These are phyloP conservation scores for Trisateles emortualis DNA, from an alignment of 2,888 invertebrate genomes.

Conservation along the genomic window DNA sequence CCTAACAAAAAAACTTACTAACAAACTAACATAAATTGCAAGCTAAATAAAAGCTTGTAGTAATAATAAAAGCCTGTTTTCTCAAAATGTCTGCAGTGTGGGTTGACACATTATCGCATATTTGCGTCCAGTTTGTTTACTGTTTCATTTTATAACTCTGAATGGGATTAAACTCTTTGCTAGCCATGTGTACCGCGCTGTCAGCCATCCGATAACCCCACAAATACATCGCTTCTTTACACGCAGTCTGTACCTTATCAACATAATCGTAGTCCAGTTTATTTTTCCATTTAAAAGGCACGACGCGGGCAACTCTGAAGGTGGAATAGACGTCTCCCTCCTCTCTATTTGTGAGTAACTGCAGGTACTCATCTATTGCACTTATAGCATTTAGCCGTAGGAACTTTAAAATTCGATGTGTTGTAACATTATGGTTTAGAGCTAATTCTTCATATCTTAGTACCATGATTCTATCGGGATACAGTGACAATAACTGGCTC, in stretches of 20 bases:
- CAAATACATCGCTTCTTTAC: slow-evolving; percentile 92
- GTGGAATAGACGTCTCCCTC: slow-evolving; percentile 95
- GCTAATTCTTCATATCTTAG: slow-evolving; percentile 95
- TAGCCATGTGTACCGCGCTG: slow-evolving; percentile 77
- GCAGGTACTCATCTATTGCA: slow-evolving; percentile 90
- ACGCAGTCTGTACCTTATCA: slow-evolving; percentile 89
- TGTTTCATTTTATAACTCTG: slow-evolving; percentile 68
- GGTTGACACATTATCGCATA: too few relatives aligned
- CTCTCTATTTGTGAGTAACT: slow-evolving; percentile 93
- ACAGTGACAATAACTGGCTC: slow-evolving; percentile 88
- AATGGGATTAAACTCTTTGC: slow-evolving; percentile 78
- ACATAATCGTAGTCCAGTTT: slow-evolving; percentile 92
- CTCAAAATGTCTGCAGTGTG: too few relatives aligned
- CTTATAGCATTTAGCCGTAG: slow-evolving; percentile 90
- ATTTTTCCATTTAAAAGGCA: slow-evolving; percentile 95
- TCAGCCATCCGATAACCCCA: slow-evolving; percentile 93
- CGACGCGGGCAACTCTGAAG: slow-evolving; percentile 92
- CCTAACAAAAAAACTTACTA: too few relatives aligned
- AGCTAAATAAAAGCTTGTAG: too few relatives aligned
- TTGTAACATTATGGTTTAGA: slow-evolving; percentile 90
- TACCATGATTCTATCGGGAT: slow-evolving; percentile 91
- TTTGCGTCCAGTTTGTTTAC: slow-evolving; percentile 49
- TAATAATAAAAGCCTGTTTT: too few relatives aligned
- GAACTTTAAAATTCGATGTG: slow-evolving; percentile 91
- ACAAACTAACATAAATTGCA: too few relatives aligned